Conservation (phyloP, 1,140 invertebrate species). For the Musca domestica region DNA sequence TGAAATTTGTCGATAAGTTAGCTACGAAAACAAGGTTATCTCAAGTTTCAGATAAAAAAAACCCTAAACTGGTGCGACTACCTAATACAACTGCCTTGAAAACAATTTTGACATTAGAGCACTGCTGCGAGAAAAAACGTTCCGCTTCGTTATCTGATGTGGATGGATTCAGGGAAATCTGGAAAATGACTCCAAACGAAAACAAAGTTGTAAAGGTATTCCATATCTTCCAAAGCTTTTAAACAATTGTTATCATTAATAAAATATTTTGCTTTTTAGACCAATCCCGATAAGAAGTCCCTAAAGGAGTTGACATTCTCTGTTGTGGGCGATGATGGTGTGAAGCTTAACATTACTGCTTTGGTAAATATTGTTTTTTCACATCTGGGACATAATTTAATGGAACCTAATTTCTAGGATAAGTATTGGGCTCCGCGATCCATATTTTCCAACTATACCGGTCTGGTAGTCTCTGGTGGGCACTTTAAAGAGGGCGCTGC, state of each 20-base stretch:
- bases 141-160: too few relatives aligned
- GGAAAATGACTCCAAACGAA: too few relatives aligned
- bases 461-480: conserved; percentile 36
- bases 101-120: too few relatives aligned
- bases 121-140: too few relatives aligned
- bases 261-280: neutral
- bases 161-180: too few relatives aligned
- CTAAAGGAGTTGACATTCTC: conserved; percentile 11
- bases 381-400: neutral
- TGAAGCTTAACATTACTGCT: conserved; percentile 2
- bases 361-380: conserved; percentile 24
- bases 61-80: too few relatives aligned
- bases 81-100: too few relatives aligned
- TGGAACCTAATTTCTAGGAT: conserved; percentile 12
- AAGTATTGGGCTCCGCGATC: conserved; percentile 22
- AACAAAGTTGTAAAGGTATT: too few relatives aligned
- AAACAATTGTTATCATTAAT: neutral
- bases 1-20: too few relatives aligned
- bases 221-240: too few relatives aligned
- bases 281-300: conserved; percentile 25
- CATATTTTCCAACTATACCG: conserved; percentile 35
- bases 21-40: too few relatives aligned
- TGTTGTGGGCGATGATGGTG: conserved; percentile 2
- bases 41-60: too few relatives aligned
- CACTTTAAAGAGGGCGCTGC: conserved; percentile 35